Conservation (phyloP, 2,797 vertebrate species). For the Microcaecilia unicolor region DNA sequence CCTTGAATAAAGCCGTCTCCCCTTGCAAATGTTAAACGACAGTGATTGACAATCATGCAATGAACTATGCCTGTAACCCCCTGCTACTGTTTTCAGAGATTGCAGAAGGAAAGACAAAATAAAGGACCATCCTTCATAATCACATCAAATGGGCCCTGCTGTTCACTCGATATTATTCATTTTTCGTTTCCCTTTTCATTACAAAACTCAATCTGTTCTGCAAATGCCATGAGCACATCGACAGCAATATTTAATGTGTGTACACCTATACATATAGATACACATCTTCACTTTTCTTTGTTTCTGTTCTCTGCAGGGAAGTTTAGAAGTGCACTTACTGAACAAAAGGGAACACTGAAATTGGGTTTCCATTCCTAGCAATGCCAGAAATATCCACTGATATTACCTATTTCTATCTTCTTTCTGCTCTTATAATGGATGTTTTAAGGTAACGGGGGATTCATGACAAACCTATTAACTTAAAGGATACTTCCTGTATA, state of each 20-base stretch:
- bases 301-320: background rate
- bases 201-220: slow-evolving; percentile 53
- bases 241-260: too few relatives aligned
- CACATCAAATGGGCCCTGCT: slow-evolving; percentile 62
- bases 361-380: too few relatives aligned
- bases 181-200: slow-evolving; percentile 53
- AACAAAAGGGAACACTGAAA: too few relatives aligned
- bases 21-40: slow-evolving; percentile 64
- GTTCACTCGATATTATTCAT: slow-evolving; percentile 59
- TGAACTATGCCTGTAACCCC: slow-evolving; percentile 64
- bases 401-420: too few relatives aligned
- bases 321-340: too few relatives aligned
- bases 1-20: slow-evolving; percentile 69
- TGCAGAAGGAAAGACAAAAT: slow-evolving; percentile 60
- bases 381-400: too few relatives aligned
- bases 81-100: slow-evolving; percentile 69
- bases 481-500: too few relatives aligned
- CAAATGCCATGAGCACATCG: slow-evolving; percentile 33
- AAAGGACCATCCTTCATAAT: slow-evolving; percentile 67
- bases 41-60: slow-evolving; percentile 68
- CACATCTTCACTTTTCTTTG: too few relatives aligned
- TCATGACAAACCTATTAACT: too few relatives aligned
- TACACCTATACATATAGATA: too few relatives aligned
- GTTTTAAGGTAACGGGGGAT: too few relatives aligned
- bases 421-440: too few relatives aligned